A percentile compares a stretch with the other conserved stretches of the same genome.
These are phyloP conservation scores for Anguilla japonica DNA, from an alignment of 2,113 vertebrate genomes.

Conservation along the genomic window DNA sequence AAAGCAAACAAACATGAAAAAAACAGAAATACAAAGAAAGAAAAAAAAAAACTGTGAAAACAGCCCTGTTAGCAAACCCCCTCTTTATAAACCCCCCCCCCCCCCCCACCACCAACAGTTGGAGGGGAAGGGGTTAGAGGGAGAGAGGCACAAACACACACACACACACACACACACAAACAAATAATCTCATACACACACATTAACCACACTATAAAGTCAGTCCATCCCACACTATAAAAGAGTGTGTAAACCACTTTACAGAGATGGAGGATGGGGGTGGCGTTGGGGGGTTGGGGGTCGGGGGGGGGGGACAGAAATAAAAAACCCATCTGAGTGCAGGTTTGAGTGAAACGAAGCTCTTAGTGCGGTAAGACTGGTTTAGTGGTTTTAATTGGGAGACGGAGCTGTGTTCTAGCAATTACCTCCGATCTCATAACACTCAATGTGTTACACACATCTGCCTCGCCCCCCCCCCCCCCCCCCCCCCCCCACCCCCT, in stretches of 20 bases:
- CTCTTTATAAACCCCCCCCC: too few species aligned
- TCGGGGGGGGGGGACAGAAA: not conserved
- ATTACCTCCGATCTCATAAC: not conserved
- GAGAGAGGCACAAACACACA: too few species aligned
- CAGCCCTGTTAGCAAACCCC: too few species aligned
- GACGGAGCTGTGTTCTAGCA: not conserved
- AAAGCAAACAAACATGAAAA: slow-evolving; percentile 16
- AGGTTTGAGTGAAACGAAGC: not conserved
- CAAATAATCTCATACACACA: not conserved
- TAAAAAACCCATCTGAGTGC: not conserved
- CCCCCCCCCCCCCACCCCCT: slow-evolving; percentile 21
- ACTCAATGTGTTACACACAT: not conserved
- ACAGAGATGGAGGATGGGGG: not conserved
- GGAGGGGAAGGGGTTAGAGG: too few species aligned
- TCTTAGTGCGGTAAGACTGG: not conserved
- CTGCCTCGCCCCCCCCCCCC: not conserved
- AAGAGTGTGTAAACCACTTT: not conserved
- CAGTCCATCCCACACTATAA: not conserved
- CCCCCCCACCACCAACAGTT: too few species aligned
- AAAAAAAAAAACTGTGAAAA: not conserved
- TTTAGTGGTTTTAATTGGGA: not conserved
- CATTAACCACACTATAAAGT: not conserved
- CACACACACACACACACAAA: not conserved
- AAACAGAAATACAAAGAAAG: slow-evolving; percentile 26
- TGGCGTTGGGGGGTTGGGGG: too few species aligned